Base-by-base conservation (phyloP, 2,888 invertebrate species). In the Eristalis arbustorum region DNA sequence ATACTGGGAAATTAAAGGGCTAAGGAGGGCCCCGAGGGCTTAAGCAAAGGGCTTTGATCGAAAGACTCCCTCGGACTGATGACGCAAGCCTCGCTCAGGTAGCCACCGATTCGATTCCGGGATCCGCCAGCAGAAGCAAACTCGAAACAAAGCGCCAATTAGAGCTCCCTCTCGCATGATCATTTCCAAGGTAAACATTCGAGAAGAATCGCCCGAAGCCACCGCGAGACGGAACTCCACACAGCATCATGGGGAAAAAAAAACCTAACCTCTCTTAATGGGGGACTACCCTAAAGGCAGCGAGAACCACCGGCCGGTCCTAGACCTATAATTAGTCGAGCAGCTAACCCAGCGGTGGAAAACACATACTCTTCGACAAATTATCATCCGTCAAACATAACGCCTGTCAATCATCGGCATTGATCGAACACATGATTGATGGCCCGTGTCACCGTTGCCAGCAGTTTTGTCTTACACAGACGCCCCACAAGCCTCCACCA, bases 391-490 rank as follows among this genome's bases (percentile, higher is more conserved):
- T 23, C n/a, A 73, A 56, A 49, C 34, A 73, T 11, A 63, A 3
- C 23, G 34, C 49, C 31, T 76, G 76, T 62, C 72, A 77, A 62
- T 67, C 25, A 63, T 40, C 49, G 40, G 64, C 31, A 74, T 64
- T 74, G 40, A 74, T 63, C 68, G 64, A 56, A 40, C 49, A 63
- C 62, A 80, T 84, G 84, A 84, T 84, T 80, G 84, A 84, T 73
- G 31, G 67, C 57, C 42, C 59, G 59, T 80, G 72, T 57, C 75
- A 62, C 57, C 62, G 57, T 59, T 74, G 80, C 74, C 68, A 74
- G 69, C 79, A 74, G 73, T 31, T 78, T 49, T 66, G 66, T 72
- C 49, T 61, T 62, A 68, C 62, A 74, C n/a, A 68, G 37, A 2
- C 6, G 10, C 3, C 18, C n/a, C n/a, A 18, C 49, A 31, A n/a